phyloP scores from a whole-genome alignment of 2,888 invertebrate genomes.

The Plagodis dolabraria region DNA sequence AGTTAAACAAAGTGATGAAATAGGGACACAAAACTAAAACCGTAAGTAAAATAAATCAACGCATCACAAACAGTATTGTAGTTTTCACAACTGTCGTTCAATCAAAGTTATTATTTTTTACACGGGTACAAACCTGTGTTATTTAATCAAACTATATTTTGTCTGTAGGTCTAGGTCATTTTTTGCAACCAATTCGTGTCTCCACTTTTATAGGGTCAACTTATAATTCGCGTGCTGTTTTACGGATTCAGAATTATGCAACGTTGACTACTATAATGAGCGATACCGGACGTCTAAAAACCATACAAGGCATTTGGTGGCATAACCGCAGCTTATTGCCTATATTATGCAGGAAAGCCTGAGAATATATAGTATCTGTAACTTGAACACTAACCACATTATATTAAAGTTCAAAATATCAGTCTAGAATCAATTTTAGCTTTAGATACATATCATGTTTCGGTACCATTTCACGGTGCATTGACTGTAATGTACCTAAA shows the following conservation, averaged over 20 bases:
- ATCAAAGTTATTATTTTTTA: no score
- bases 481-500: constrained; percentile 29
- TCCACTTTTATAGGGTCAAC: constrained; percentile 12
- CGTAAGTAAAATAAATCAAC: no score
- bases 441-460: constrained; percentile 27
- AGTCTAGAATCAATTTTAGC: background rate
- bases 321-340: constrained; percentile 8
- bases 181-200: constrained; percentile 20
- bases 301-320: constrained; percentile 1
- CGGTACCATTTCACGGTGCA: constrained; percentile 35
- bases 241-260: constrained; percentile 6
- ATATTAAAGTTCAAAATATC: constrained; percentile 10
- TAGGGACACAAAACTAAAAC: no score
- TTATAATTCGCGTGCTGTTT: background rate
- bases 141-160: no score
- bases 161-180: constrained; percentile 25
- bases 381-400: constrained; percentile 1
- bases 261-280: constrained; percentile 4
- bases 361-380: background rate
- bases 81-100: no score
- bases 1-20: no score
- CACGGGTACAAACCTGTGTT: no score
- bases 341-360: constrained; percentile 6
- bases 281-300: constrained; percentile 1
- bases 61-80: no score